Conservation (phyloP, 2,113 vertebrate species). For the Mohoua ochrocephala region DNA sequence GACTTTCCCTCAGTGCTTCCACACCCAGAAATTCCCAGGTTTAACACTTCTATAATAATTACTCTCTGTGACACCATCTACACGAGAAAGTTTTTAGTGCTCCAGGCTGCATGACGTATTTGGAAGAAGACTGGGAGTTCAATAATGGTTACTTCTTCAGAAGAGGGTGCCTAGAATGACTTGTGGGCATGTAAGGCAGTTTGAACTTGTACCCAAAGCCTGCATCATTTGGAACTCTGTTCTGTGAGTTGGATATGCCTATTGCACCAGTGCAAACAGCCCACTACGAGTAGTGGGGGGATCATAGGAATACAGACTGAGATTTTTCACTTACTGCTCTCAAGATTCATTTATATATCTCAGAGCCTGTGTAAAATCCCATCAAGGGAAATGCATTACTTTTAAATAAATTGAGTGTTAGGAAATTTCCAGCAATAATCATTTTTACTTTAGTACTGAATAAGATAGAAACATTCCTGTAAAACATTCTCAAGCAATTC, state of each 20-base stretch:
- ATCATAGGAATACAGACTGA: background rate
- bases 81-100: background rate
- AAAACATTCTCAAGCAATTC: conserved; percentile 6
- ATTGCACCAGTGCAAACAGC: background rate
- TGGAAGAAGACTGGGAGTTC: background rate
- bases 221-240: background rate
- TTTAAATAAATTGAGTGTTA: background rate
- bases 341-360: background rate
- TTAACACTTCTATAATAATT: background rate
- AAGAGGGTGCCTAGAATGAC: background rate
- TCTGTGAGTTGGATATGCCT: background rate
- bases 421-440: conserved; percentile 1
- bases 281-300: background rate
- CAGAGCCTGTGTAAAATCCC: background rate
- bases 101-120: background rate
- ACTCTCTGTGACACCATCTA: background rate
- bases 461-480: background rate
- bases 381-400: background rate
- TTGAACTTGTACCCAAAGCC: background rate
- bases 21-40: background rate
- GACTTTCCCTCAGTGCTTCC: background rate
- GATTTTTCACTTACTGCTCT: background rate
- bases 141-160: background rate
- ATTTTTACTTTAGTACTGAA: conserved; percentile 32
- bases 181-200: background rate